Percentiles rank a stretch among this genome's conserved stretches.
Evolutionary conservation across 2,888 invertebrate genomes (phyloP).

Genomic region (Diplolepis rosae): DNA sequence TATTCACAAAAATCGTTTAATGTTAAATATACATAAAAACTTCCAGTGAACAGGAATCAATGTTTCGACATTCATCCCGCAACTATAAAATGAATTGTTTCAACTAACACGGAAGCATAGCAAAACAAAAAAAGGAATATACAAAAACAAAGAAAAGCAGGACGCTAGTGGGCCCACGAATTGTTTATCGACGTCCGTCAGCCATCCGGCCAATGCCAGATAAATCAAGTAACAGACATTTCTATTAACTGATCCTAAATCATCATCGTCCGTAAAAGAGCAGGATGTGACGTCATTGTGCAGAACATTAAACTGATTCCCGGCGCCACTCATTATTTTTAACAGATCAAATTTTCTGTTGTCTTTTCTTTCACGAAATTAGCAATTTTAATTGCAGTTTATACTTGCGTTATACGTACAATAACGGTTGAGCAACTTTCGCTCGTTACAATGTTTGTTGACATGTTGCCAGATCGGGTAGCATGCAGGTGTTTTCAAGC

Average conservation of each 20-base stretch:
- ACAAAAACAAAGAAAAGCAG: background rate
- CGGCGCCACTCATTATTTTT: constrained; percentile 1
- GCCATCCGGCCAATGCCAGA: background rate
- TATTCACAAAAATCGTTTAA: too few relatives aligned
- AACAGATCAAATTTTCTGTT: background rate
- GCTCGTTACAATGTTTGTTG: background rate
- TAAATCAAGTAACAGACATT: constrained; percentile 38
- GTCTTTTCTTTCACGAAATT: background rate
- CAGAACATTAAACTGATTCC: background rate
- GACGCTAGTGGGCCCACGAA: background rate
- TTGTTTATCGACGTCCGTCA: background rate
- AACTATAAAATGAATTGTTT: background rate
- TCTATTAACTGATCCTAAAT: constrained; percentile 41
- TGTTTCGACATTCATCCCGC: background rate
- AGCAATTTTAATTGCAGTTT: constrained; percentile 21
- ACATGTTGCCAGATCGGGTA: background rate
- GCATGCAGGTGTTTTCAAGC: constrained; percentile 8
- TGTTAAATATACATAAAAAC: too few relatives aligned
- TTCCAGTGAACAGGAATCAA: too few relatives aligned
- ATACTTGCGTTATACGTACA: background rate
- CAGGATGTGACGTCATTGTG: background rate
- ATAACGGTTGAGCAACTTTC: constrained; percentile 14
- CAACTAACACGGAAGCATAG: background rate
- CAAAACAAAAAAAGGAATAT: background rate
- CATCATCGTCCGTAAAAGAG: constrained; percentile 31